Conservation (phyloP, 1,140 invertebrate species). For the Colletes gigas region DNA sequence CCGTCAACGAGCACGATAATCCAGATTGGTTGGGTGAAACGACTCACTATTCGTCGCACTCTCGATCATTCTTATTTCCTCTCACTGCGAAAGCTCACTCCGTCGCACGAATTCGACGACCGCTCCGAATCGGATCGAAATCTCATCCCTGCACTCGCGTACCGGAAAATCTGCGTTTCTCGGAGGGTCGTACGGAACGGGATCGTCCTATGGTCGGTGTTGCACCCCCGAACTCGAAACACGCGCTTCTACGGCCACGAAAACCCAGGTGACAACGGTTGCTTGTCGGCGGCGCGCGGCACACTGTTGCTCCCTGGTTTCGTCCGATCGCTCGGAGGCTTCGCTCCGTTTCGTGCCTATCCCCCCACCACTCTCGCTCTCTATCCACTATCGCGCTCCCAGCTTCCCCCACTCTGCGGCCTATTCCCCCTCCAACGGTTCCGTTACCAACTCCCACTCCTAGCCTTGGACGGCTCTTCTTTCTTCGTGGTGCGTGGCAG, state of each 20-base stretch:
- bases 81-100: constrained; percentile 2
- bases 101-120: neutral
- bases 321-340: constrained; percentile 49
- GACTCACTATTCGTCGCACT: constrained; percentile 1
- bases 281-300: constrained; percentile 71
- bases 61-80: constrained; percentile 7
- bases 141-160: neutral
- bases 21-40: neutral
- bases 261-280: constrained; percentile 40
- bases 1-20: constrained; percentile 19
- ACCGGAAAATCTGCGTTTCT: neutral
- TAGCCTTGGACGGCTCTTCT: constrained; percentile 10
- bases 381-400: constrained; percentile 20
- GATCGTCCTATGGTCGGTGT: too few species aligned
- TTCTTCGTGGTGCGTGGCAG: constrained; percentile 48
- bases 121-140: neutral
- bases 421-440: neutral
- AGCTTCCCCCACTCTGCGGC: constrained; percentile 8
- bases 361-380: constrained; percentile 26
- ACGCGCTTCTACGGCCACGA: neutral
- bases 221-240: neutral
- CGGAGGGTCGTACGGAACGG: neutral
- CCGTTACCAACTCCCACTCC: constrained; percentile 14
- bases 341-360: constrained; percentile 37
- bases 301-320: constrained; percentile 76